Percentiles rank a stretch among this genome's conserved stretches.
These are phyloP conservation scores for Heteractis magnifica DNA, from an alignment of 92 coral and sea anemone species.

Conservation along the genomic window DNA sequence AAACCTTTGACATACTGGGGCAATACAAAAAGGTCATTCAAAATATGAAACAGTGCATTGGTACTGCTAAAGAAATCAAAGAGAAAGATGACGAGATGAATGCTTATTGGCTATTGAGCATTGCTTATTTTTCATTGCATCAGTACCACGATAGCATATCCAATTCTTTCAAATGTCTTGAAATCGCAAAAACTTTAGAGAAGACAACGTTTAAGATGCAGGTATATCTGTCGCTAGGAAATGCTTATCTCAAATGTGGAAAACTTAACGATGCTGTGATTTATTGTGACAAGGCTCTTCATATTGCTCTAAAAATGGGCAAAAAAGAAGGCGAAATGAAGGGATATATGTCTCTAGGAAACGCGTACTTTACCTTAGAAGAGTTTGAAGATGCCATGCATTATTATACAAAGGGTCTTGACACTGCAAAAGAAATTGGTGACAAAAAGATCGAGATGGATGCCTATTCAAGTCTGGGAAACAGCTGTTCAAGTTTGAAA, in stretches of 20 bases:
- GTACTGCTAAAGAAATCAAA: background rate
- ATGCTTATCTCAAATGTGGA: background rate
- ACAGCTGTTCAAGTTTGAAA: too few species aligned
- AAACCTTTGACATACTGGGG: background rate
- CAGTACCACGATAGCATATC: background rate
- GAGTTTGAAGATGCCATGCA: too few species aligned
- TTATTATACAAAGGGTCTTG: too few species aligned
- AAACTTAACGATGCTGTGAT: background rate
- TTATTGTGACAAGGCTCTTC: background rate
- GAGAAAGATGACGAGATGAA: background rate
- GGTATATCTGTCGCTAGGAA: background rate
- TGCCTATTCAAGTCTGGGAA: too few species aligned
- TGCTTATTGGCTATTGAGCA: background rate
- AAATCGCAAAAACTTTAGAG: background rate
- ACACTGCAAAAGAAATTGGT: too few species aligned
- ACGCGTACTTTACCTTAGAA: too few species aligned
- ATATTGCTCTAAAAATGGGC: background rate
- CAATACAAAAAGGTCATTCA: background rate
- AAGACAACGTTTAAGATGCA: background rate
- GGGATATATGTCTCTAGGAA: background rate
- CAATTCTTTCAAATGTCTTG: background rate
- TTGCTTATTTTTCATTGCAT: too few species aligned
- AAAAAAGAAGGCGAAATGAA: background rate
- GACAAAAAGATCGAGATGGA: too few species aligned
- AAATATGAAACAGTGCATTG: background rate